Evolutionary conservation across 2,797 vertebrate genomes (phyloP).

Genomic region (Glyptemys insculpta): DNA sequence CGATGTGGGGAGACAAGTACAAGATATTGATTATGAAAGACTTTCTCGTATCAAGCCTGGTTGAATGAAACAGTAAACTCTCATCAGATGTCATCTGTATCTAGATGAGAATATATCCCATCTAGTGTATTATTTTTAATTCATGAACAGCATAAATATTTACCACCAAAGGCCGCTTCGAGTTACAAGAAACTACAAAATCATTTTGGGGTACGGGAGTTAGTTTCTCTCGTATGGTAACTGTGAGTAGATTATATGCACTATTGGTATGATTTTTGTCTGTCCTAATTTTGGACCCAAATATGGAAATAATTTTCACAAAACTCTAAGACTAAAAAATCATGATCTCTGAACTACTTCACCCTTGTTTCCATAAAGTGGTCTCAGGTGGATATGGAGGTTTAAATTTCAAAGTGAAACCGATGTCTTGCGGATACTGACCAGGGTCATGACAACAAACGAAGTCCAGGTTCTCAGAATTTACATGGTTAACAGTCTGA

Average conservation of each 20-base stretch:
- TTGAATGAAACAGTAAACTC: background rate
- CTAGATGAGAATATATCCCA: background rate
- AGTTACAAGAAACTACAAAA: conserved; percentile 8
- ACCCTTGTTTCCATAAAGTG: background rate
- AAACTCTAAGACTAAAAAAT: background rate
- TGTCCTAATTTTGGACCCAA: background rate
- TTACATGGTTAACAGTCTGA: background rate
- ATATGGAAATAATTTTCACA: background rate
- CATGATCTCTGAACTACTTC: background rate
- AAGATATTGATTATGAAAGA: background rate
- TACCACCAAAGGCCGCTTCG: conserved; percentile 58
- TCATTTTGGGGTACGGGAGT: background rate
- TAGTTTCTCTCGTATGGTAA: background rate
- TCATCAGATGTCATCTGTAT: accelerated
- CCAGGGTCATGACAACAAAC: background rate
- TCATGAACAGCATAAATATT: conserved; percentile 25
- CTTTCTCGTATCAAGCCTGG: background rate
- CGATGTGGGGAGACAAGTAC: background rate
- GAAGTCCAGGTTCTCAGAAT: background rate
- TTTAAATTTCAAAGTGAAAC: background rate
- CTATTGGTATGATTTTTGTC: background rate
- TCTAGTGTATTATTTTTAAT: background rate
- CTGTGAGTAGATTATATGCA: background rate
- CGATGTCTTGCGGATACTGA: background rate
- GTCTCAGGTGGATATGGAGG: background rate